phyloP scores from a whole-genome alignment of 2,113 vertebrate genomes.

The Hiodon tergisus region DNA sequence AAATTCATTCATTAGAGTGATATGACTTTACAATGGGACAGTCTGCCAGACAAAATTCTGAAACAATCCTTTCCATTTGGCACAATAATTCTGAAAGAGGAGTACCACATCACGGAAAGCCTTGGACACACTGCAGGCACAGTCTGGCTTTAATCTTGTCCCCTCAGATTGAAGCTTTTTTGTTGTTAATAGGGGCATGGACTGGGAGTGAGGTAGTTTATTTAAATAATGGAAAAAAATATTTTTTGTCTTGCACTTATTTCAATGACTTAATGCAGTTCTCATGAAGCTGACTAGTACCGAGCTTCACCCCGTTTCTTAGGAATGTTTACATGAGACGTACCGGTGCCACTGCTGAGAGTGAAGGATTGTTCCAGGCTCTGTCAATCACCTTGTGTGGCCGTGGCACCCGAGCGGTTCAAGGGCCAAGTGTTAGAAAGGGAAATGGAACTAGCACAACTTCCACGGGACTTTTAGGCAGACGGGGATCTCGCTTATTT shows the following conservation, averaged over 20 bases:
- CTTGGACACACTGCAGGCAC: background rate
- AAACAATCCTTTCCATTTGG: constrained; percentile 8
- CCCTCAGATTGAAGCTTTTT: background rate
- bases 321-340: background rate
- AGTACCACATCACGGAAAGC: background rate
- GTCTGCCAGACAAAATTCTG: background rate
- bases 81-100: background rate
- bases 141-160: background rate
- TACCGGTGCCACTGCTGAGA: background rate
- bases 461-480: no score
- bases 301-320: background rate
- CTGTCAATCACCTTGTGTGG: no score
- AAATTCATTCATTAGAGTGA: background rate
- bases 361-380: no score
- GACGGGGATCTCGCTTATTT: no score
- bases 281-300: background rate
- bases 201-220: no score
- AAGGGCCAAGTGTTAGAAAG: no score
- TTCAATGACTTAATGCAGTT: background rate
- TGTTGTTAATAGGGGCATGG: no score
- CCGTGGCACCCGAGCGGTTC: no score
- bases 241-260: background rate
- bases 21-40: background rate
- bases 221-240: background rate
- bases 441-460: no score